Evolutionary conservation across 1,140 invertebrate species (phyloP), one percentile per base, ranked within the genome.

Genomic region (Trachelipus rathkii): DNA sequence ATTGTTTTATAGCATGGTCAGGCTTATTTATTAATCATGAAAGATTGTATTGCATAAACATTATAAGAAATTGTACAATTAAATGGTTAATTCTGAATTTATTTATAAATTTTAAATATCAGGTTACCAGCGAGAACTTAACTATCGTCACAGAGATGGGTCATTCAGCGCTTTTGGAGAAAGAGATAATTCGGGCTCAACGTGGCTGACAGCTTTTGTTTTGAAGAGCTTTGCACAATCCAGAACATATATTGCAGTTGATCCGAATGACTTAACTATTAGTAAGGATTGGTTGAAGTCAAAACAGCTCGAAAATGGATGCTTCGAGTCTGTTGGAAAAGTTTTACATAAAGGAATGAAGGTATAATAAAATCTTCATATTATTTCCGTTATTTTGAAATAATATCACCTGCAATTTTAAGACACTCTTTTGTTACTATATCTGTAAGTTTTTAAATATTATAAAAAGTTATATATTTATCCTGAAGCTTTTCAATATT

Each of bases 161-260:
- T 93, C 92, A 0, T 95, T 92, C 85, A 92, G 91, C 33, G 92
- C 92, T 0, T 95, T 93, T 83, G 92, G 92, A 0, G 84, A 87
- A 45, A 44, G 44, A 0, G 72, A 77, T 69, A 82, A 84, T 0
- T 83, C 84, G 5, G 91, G 92, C 0, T 93, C 92, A 19, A 91
- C 91, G 60, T 95, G 92, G 90, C 85, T 94, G 21, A 94, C 92
- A 0, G 92, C 92, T 0, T 94, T 94, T 84, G 90, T 92, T 10
- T 85, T 93, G 0, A 89, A 89, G 79, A 91, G 91, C 4, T 89
- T 93, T 79, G 87, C 88, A 7, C 88, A 91, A 81, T 90, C 91
- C 0, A 85, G 86, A 43, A 81, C 83, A 0, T 88, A 88, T 78
- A 90, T 93, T 76, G 87, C 87, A 74, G 88, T 93, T 21, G 91